phyloP scores from a whole-genome alignment of 2,888 invertebrate species.

The Leptopilina syphax region DNA sequence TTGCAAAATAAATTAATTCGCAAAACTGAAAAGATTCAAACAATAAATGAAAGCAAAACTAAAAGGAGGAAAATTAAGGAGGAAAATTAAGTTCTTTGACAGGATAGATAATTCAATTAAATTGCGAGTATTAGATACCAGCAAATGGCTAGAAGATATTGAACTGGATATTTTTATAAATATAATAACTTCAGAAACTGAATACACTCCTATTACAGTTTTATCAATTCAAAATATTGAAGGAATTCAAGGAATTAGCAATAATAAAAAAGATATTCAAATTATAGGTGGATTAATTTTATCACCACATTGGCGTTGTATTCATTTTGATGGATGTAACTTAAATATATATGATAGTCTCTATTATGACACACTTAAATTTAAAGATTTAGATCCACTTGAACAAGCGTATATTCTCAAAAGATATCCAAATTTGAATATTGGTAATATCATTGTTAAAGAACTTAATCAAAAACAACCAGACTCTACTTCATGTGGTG shows the following conservation, averaged over 20 bases:
- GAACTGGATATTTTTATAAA: slow-evolving; percentile 1
- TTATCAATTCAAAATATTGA: not conserved
- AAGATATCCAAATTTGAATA: too few relatives aligned
- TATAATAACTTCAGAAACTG: not conserved
- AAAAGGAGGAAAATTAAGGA: not conserved
- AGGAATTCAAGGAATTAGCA: not conserved
- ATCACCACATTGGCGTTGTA: slow-evolving; percentile 15
- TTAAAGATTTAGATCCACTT: too few relatives aligned
- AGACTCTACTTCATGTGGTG: slow-evolving; percentile 42
- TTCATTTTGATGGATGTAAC: slow-evolving; percentile 4
- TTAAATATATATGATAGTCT: too few relatives aligned
- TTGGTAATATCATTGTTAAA: too few relatives aligned
- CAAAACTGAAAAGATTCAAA: not conserved
- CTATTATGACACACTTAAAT: too few relatives aligned
- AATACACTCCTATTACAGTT: not conserved
- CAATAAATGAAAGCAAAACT: not conserved
- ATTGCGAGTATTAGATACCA: not conserved
- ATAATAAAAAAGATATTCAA: not conserved
- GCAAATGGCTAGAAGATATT: not conserved
- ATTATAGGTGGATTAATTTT: not conserved
- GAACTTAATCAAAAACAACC: slow-evolving; percentile 4
- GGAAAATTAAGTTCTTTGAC: not conserved
- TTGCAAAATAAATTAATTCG: too few relatives aligned
- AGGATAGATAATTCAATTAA: not conserved
- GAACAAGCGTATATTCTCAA: too few relatives aligned